Base-by-base conservation (phyloP, 2,113 vertebrate species). In the Loxodonta africana region DNA sequence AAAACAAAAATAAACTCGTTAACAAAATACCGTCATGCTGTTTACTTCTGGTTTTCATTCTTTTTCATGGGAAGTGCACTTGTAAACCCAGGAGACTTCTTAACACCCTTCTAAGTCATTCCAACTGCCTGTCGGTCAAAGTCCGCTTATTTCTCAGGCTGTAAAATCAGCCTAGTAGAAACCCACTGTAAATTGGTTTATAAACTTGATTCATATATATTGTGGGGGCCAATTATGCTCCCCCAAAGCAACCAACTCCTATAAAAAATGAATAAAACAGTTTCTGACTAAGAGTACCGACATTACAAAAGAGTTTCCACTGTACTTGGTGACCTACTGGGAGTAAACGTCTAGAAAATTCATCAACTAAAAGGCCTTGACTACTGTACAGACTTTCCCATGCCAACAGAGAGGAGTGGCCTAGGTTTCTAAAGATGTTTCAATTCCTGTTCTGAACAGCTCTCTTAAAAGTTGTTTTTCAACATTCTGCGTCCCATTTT, bases 401-500 rank as follows among this genome's bases (percentile, higher is more conserved):
- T 18, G 1, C 81, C 41, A 33, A 20, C 53, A 69, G 89, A 95
- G 41, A 33, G 51, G 44, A 1, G 30, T 0, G 4, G 4, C n/a
- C 9, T 33, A n/a, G 37, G 83, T 81, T 65, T 6, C 21, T 63
- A 48, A 83, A 93, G 86, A 3, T 18, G 26, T 33, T 67, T 51
- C 51, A 48, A 23, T 65, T 78, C 41, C 62, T n/a, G 46, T 77
- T 87, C 88, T 87, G 57, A 90, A 65, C n/a, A 90, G 78, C 25
- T 71, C 37, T 83, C 69, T 90, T 84, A 57, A 53, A 88, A 82
- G 30, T 73, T 51, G 14, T 30, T 97, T 96, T 94, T 93, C 67
- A 37, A 37, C 37, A 37, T 37, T 37, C 37, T 37, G 37, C 37
- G 37, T 37, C 37, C 37, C 37, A 37, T 37, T 37, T 37, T 37